A percentile compares a stretch with the other conserved stretches of the same genome.
These are phyloP conservation scores for Cephalopterus ornatus DNA, from an alignment of 2,113 vertebrate species.

Conservation along the genomic window DNA sequence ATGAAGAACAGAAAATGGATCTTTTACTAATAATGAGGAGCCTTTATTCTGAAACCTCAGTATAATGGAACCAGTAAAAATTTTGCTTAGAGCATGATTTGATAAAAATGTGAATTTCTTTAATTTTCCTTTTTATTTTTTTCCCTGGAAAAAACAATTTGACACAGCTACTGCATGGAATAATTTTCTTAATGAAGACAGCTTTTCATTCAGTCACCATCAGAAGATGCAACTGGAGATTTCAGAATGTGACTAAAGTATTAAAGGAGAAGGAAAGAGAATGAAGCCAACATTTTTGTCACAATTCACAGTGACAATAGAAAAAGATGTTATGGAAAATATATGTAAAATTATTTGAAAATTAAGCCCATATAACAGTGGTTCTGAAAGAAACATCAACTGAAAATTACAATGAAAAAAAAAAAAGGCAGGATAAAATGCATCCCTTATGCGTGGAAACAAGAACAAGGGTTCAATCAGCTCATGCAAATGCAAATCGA, in stretches of 20 bases:
- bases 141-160: not conserved
- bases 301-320: not conserved
- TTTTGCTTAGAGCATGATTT: not conserved
- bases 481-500: slow-evolving; percentile 30
- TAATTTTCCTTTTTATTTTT: not conserved
- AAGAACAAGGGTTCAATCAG: slow-evolving; percentile 21
- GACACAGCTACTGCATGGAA: not conserved
- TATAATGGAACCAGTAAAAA: not conserved
- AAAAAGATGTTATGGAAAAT: not conserved
- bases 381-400: not conserved
- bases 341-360: not conserved
- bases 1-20: not conserved
- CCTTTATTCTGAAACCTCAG: not conserved
- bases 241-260: not conserved
- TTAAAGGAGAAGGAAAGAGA: not conserved
- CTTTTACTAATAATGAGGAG: not conserved
- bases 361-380: not conserved
- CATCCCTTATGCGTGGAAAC: not conserved
- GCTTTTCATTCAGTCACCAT: not conserved
- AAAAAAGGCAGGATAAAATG: not conserved
- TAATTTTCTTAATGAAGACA: not conserved
- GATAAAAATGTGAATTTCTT: not conserved
- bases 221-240: not conserved
- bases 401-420: not conserved
- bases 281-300: not conserved